phyloP scores from a whole-genome alignment of 2,797 vertebrate genomes.

The Scyliorhinus canicula region DNA sequence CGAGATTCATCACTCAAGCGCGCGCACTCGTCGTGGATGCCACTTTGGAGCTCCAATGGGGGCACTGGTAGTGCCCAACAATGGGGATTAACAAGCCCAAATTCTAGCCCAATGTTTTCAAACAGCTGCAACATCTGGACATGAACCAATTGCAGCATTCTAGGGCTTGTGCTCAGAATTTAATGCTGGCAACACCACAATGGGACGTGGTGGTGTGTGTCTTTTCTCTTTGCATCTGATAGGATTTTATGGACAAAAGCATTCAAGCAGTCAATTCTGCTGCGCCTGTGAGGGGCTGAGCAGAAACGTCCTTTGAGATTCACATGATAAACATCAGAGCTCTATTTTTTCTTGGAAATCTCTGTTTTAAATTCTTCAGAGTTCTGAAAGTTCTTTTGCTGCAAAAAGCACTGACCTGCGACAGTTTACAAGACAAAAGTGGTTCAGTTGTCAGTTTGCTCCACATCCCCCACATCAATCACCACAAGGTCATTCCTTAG shows the following conservation, averaged over 20 bases:
- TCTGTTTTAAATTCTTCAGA: constrained; percentile 28
- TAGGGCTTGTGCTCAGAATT: not conserved
- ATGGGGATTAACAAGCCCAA: not conserved
- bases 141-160: not conserved
- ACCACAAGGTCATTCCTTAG: not conserved
- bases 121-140: not conserved
- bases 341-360: not conserved
- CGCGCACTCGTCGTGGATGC: not conserved
- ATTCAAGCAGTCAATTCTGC: not conserved
- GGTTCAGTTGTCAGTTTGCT: not conserved
- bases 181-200: not conserved
- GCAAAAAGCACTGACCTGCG: not conserved
- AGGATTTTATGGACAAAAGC: not conserved
- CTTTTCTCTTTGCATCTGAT: not conserved
- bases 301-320: not conserved
- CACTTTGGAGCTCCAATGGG: not conserved
- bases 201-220: not conserved
- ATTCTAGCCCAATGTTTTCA: not conserved
- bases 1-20: not conserved
- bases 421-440: not conserved
- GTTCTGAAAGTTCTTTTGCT: constrained; percentile 9
- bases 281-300: not conserved
- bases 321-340: not conserved
- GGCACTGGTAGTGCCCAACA: not conserved
- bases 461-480: not conserved